phyloP scores from a whole-genome alignment of 2,888 invertebrate species.

The Heliothis peltigera region DNA sequence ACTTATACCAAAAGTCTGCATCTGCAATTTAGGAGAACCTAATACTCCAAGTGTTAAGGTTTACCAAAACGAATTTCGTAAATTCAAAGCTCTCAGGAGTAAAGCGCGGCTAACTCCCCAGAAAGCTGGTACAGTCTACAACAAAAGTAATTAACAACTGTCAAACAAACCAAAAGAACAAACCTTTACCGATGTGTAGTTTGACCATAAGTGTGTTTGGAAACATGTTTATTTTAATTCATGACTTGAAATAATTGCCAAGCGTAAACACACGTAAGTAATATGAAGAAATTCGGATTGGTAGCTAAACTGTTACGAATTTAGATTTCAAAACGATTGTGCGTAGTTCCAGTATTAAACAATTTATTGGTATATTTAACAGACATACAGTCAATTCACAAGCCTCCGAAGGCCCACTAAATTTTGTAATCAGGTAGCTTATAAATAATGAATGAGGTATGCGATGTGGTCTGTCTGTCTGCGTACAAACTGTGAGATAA shows the following conservation, averaged over 20 bases:
- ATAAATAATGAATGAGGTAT: slow-evolving; percentile 57
- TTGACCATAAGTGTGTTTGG: slow-evolving; percentile 15
- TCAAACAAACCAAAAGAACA: slow-evolving; percentile 66
- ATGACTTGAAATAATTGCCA: slow-evolving; percentile 16
- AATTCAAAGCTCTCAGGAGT: slow-evolving; percentile 59
- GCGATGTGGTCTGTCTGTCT: slow-evolving; percentile 50
- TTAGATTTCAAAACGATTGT: slow-evolving; percentile 39
- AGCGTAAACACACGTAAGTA: slow-evolving; percentile 20
- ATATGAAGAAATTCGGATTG: slow-evolving; percentile 37
- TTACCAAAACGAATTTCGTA: slow-evolving; percentile 59
- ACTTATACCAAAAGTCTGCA: slow-evolving; percentile 42
- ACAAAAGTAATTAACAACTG: slow-evolving; percentile 70
- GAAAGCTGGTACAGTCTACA: slow-evolving; percentile 57
- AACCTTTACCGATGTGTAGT: slow-evolving; percentile 34
- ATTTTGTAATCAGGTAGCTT: slow-evolving; percentile 53
- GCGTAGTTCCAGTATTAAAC: slow-evolving; percentile 36
- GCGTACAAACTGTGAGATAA: slow-evolving; percentile 55
- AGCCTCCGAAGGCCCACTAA: slow-evolving; percentile 39
- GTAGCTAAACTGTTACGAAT: slow-evolving; percentile 16
- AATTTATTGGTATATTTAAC: slow-evolving; percentile 44
- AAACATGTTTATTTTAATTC: slow-evolving; percentile 30
- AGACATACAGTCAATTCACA: slow-evolving; percentile 43
- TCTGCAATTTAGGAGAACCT: slow-evolving; percentile 51
- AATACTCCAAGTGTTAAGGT: slow-evolving; percentile 42
- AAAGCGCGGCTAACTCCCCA: slow-evolving; percentile 54